A percentile compares a stretch with the other conserved stretches of the same genome.
These are phyloP conservation scores for Kryptolebias ocellatus DNA, from an alignment of 2,797 vertebrate genomes.

Conservation along the genomic window DNA sequence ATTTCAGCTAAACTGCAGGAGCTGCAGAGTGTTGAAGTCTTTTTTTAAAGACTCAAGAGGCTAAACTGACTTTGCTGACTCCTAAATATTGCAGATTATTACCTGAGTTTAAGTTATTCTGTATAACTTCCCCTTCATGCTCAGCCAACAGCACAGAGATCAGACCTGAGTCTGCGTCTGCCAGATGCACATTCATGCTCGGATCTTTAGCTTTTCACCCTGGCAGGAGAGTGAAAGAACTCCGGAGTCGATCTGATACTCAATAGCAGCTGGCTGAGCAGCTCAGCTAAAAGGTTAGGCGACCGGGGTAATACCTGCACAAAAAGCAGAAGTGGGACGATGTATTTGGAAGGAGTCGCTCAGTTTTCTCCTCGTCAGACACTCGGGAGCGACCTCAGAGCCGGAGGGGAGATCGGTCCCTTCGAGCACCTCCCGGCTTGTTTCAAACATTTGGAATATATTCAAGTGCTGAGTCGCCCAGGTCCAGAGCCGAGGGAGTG, in stretches of 20 bases:
- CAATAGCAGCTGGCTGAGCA: constrained; percentile 35
- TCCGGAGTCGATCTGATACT: constrained; percentile 44
- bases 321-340: constrained; percentile 36
- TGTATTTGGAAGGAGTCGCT: constrained; percentile 48
- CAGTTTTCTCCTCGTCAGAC: constrained; percentile 44
- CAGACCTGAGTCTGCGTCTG: constrained; percentile 10
- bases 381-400: constrained; percentile 36
- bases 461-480: constrained; percentile 62
- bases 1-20: too few relatives aligned
- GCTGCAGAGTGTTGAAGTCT: too few relatives aligned
- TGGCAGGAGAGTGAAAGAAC: constrained; percentile 25
- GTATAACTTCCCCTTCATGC: background rate
- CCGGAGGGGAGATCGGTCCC: constrained; percentile 43
- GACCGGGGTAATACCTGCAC: constrained; percentile 46
- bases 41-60: background rate
- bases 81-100: background rate
- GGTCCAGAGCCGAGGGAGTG: constrained; percentile 60
- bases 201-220: constrained; percentile 30
- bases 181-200: constrained; percentile 21
- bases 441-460: constrained; percentile 65
- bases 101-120: background rate
- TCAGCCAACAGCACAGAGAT: constrained; percentile 30
- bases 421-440: constrained; percentile 48
- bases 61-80: background rate
- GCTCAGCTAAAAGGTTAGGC: constrained; percentile 56